Evolutionary conservation across 2,797 vertebrate species (phyloP), one percentile per base, ranked within the genome.

Genomic region (Brachyrhaphis roseni): DNA sequence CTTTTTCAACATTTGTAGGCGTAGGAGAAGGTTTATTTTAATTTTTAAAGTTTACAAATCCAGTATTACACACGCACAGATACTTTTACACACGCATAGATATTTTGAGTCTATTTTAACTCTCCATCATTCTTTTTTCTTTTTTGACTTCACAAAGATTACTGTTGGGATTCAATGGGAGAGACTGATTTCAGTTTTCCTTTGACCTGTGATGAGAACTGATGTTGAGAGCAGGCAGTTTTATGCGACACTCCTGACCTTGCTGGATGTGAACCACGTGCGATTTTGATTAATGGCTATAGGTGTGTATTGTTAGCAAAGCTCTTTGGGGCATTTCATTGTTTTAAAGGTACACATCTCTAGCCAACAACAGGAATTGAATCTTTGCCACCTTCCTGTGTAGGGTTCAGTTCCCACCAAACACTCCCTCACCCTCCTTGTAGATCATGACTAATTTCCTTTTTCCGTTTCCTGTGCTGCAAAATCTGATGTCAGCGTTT

Each of bases 361-460:
- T 41, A 83, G 85, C 78, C 82, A 91, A 89, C 84, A 90, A 91
- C 91, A 94, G 92, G 92, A 94, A 93, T 84, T 86, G 84, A 81
- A 87, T 87, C 78, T 70, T 78, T 83, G 83, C 84, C 72, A 84
- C 74, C 78, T 91, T 93, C 91, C 93, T 89, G 87, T 51, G 46
- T 70, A 70, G 73, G 51, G 43, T 41, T 70, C 45, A 80, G 71
- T 75, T 36, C 34, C 72, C 70, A 59, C 3, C 18, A 28, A 28
- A 55, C 28, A 20, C n/a, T 46, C 31, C 11, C 72, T 47, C 72
- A 26, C 8, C 57, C 6, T 43, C 62, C 41, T 71, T 75, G 71
- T 86, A 80, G 76, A 83, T 89, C 62, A 87, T 94, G 89, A 93
- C 83, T 88, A 89, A 89, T 90, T 93, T 94, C 92, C 93, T 89